Conservation (phyloP, 1,140 invertebrate species). For the Andrena cerasifolii region DNA sequence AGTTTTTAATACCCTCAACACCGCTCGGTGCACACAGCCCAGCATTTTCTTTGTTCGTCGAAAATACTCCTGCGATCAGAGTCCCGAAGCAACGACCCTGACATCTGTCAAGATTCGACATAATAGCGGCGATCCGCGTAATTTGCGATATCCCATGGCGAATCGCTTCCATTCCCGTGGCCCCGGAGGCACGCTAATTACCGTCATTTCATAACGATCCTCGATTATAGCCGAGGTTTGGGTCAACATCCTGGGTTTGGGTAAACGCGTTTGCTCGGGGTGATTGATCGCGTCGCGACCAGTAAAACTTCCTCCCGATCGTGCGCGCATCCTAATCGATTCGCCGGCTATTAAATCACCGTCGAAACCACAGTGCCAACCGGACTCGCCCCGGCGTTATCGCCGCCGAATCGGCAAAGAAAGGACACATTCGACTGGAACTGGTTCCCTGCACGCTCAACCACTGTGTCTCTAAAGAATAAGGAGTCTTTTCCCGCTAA, state of each 20-base stretch:
- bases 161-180: constrained; percentile 15
- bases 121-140: constrained; percentile 30
- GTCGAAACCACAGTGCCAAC: background rate
- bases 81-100: background rate
- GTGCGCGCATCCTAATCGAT: background rate
- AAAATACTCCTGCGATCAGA: background rate
- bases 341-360: background rate
- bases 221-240: constrained; percentile 46
- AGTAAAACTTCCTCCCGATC: constrained; percentile 20
- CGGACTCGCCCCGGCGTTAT: background rate
- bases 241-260: constrained; percentile 53
- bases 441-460: no score
- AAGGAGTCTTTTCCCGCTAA: no score
- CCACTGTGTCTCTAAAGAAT: no score
- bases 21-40: no score
- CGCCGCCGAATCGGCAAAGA: background rate
- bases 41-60: no score
- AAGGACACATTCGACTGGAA: no score
- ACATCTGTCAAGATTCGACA: constrained; percentile 7
- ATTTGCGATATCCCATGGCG: constrained; percentile 22
- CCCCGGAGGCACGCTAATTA: constrained; percentile 54
- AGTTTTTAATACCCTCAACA: no score
- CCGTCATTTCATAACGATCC: constrained; percentile 65
- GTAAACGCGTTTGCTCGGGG: constrained; percentile 1
- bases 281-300: constrained; percentile 8